phyloP scores from a whole-genome alignment of 1,140 invertebrate genomes.

The Bilobella aurantiaca region DNA sequence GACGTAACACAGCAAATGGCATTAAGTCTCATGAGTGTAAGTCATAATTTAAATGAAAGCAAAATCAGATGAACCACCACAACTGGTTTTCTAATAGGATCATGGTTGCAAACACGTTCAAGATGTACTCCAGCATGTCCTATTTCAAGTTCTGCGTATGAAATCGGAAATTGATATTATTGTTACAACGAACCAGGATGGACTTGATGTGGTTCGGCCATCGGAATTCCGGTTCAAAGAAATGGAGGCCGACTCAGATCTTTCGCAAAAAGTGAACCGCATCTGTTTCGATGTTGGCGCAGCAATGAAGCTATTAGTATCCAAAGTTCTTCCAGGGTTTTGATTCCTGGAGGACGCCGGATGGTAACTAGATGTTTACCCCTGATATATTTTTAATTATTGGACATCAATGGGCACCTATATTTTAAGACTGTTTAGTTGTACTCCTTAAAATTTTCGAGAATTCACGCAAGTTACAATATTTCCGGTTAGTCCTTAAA shows the following conservation, averaged over 20 bases:
- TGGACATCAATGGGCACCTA: too few species aligned
- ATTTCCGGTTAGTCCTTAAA: too few species aligned
- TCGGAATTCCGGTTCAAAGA: neutral
- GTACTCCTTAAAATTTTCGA: too few species aligned
- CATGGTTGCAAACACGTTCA: neutral
- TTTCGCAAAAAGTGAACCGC: constrained; percentile 29
- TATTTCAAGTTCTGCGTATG: constrained; percentile 33
- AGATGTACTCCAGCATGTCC: constrained; percentile 22
- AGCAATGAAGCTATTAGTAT: constrained; percentile 30
- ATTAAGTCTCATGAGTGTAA: constrained; percentile 20
- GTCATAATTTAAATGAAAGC: neutral
- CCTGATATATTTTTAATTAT: neutral
- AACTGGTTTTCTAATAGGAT: neutral
- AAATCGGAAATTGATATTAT: constrained; percentile 21
- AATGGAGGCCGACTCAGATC: neutral
- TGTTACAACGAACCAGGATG: neutral
- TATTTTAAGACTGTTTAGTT: too few species aligned
- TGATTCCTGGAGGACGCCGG: neutral
- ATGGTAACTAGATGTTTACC: neutral
- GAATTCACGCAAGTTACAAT: too few species aligned
- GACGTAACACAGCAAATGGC: constrained; percentile 27
- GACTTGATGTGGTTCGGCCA: neutral
- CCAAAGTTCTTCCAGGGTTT: neutral
- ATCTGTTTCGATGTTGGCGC: constrained; percentile 33
- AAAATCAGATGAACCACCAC: neutral